Evolutionary conservation across 2,888 invertebrate species (phyloP), one percentile per base, ranked within the genome.

Genomic region (Carabus problematicus): DNA sequence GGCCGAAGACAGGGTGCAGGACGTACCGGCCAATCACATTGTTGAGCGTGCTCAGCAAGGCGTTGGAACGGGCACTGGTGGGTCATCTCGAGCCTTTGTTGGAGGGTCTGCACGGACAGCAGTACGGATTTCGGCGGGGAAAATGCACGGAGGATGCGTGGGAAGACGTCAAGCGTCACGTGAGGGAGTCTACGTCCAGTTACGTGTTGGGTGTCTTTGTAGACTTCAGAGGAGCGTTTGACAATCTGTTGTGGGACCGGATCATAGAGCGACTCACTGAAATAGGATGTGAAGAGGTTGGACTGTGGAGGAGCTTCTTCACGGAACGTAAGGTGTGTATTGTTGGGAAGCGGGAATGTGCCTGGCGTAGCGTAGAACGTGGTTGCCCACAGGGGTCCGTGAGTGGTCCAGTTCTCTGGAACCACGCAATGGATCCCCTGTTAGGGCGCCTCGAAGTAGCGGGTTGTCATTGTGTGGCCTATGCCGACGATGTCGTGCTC

Each of bases 141-240:
- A 70, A 54, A 47, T 55, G 45, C 1, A 72, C 69, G 7, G 70
- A 71, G 9, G 70, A 70, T 56, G 72, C 73, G 1, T 58, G 69
- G 71, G 8, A 4, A 11, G 41, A 47, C 12, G 14, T 71, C 0
- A 12, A 29, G 11, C 11, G 29, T 29, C 6, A 6, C 6, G 70
- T 71, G 12, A 9, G 14, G 0, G 19, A 12, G 3, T 49, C 59
- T 14, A 0, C 1, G 0, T 29, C 14, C 3, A 67, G 59, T 29
- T 71, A 70, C 43, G 71, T 70, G 1, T 43, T 70, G 39, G 67
- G 71, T 3, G 12, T 62, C 3, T 70, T 71, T 58, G 67, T 71
- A 0, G 70, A 71, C 12, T 71, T 70, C 11, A 67, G 56, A 16
- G 59, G 70, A 8, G 67, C 70, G 11, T 71, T 71, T 29, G 70